Percentiles rank a stretch among this genome's conserved stretches.
Conservation (phyloP, 2,888 invertebrate genomes). For the Listrodromus nycthemerus region DNA sequence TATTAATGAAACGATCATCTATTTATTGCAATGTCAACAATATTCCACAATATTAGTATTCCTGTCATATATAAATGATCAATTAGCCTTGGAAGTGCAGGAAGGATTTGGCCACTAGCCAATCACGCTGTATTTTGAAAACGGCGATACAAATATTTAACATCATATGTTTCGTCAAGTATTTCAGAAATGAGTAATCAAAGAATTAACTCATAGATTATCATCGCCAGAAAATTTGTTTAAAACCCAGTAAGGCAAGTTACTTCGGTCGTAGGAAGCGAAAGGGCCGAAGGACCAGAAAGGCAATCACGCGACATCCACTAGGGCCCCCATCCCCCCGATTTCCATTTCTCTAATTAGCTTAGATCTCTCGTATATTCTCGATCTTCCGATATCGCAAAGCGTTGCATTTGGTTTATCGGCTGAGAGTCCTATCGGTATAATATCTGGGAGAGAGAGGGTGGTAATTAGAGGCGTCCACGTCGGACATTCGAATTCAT, state of each 20-base stretch:
- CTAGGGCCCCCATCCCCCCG: neutral
- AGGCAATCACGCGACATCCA: neutral
- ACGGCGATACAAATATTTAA: neutral
- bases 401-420: conserved; percentile 63
- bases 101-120: neutral
- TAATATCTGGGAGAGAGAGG: conserved; percentile 60
- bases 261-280: neutral
- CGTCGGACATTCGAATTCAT: conserved; percentile 83
- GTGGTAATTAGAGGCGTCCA: conserved; percentile 79
- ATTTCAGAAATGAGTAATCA: neutral
- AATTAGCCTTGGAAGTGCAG: no score
- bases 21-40: no score
- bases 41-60: no score
- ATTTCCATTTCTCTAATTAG: conserved; percentile 76
- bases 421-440: conserved; percentile 66
- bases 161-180: neutral
- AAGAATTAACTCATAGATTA: neutral
- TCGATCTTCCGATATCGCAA: conserved; percentile 65
- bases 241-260: neutral
- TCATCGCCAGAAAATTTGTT: neutral
- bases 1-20: no score
- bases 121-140: neutral
- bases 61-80: no score
- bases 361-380: conserved; percentile 78
- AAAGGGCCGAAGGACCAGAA: conserved; percentile 1